Evolutionary conservation across 2,888 invertebrate genomes (phyloP), one percentile per base, ranked within the genome.

Genomic region (Megastigmus dorsalis): DNA sequence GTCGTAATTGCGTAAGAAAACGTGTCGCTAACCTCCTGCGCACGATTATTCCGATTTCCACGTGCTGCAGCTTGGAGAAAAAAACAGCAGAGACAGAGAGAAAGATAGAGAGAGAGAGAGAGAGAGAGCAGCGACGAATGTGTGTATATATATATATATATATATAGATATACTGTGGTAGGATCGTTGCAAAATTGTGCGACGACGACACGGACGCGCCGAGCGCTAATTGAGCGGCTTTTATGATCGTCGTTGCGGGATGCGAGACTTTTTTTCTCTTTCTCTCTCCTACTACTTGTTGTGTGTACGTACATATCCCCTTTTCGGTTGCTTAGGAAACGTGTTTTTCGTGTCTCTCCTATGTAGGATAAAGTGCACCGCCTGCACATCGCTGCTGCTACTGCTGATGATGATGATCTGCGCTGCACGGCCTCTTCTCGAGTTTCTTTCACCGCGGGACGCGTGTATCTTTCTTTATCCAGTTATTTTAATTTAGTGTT

Each of bases 141-240:
- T n/a, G n/a, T n/a, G n/a, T n/a, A n/a, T n/a, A n/a, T n/a, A n/a
- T n/a, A n/a, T n/a, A n/a, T n/a, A n/a, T n/a, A n/a, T n/a, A n/a
- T n/a, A n/a, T n/a, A n/a, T n/a, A n/a, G n/a, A n/a, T n/a, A n/a
- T n/a, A n/a, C n/a, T n/a, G n/a, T n/a, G n/a, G n/a, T n/a, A n/a
- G n/a, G 30, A 60, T 45, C 57, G 59, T 57, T 59, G 69, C 59
- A 26, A 65, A 60, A 60, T 52, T 60, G 52, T 20, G 52, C 20
- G 48, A n/a, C 59, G 18, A n/a, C n/a, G n/a, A n/a, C n/a, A 20
- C 50, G n/a, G 2, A 59, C 33, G n/a, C 30, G n/a, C 30, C 30
- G 36, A 28, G 63, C 60, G 59, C 55, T 65, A 67, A 74, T 67
- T 74, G 71, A 71, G 63, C 48, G 71, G 63, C 71, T 71, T 63